Evolutionary conservation across 2,113 vertebrate genomes (phyloP), one percentile per base, ranked within the genome.

Genomic region (Bubo scandiacus): DNA sequence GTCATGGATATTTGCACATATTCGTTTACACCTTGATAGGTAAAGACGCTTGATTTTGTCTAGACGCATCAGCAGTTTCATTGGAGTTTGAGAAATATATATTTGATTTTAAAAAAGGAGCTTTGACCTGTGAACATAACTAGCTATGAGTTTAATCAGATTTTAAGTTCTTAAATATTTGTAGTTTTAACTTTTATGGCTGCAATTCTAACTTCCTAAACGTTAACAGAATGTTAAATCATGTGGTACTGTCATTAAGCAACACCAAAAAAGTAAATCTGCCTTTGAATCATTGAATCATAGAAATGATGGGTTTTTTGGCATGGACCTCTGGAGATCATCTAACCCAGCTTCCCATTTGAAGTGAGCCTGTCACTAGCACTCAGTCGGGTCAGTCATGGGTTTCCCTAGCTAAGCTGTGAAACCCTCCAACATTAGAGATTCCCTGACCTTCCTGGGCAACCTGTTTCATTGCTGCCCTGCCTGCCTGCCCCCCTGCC

Each of bases 391-490:
- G 15, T 62, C 52, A 26, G 1, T n/a, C 40, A 12, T 19, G 5
- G 27, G 16, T 72, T 62, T 78, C 40, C 32, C 6, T n/a, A 6
- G 17, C 25, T 54, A 34, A 81, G 21, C 66, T 66, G 5, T 57
- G 51, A 70, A 79, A 77, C 3, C 6, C n/a, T 25, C 40, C 16
- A 49, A 12, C 17, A 40, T 51, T 34, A 43, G 42, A 34, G n/a
- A 15, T 43, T 86, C 30, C 32, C 32, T 55, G 13, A 42, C 9
- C 10, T 82, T 17, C 57, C n/a, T 0, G 0, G 13, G 23, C 21
- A 75, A 7, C 34, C 17, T 83, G 16, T 80, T 86, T 27, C 0
- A 0, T 30, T 47, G 52, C 29, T 71, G 38, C 12, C 26, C 51
- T 57, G 49, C 54, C 23, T 1, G 1, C 20, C 12, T n/a, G 3